Evolutionary conservation across 53 echinoderm and acorn worm species (phyloP), one percentile per base, ranked within the genome.

Genomic region (Echinarachnius parma): DNA sequence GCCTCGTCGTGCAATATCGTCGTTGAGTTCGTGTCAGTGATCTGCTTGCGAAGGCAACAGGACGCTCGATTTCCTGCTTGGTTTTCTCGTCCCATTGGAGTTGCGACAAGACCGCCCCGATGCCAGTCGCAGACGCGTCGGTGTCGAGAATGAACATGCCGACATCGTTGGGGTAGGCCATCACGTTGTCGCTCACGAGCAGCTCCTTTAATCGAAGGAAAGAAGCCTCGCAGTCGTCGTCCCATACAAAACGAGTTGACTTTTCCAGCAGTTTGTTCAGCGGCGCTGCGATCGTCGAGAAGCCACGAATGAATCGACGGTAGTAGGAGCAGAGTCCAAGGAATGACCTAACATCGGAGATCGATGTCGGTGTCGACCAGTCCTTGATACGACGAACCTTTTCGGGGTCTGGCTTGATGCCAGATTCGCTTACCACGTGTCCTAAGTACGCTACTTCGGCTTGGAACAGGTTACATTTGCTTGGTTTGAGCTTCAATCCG

Each of bases 401-500:
- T n/a, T n/a, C n/a, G n/a, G n/a, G n/a, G n/a, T n/a, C n/a, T n/a
- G n/a, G n/a, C n/a, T n/a, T n/a, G n/a, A n/a, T 60, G 27, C 48
- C 72, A 27, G 77, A 39, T 52, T 67, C 46, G 28, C 66, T 46
- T 5, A 54, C 64, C 11, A 56, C 31, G 1, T 70, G 66, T 31
- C 87, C 82, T 3, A 87, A 25, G 45, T 76, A 87, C n/a, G 68
- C 59, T 16, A 82, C 78, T 30, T 55, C 55, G 3, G 8, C 22
- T 30, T 86, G 81, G 35, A 86, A 86, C 44, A 86, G 48, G 1
- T 50, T 59, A 33, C 81, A 81, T 32, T 86, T 81, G 10, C 56
- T 60, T 7, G 86, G 86, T 39, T 81, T 86, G 16, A 89, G 31
- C 58, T 89, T 89, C 3, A 89, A 31, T 0, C 74, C 68, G 23